phyloP scores from a whole-genome alignment of 1,140 invertebrate species.

The Drosophila albomicans region DNA sequence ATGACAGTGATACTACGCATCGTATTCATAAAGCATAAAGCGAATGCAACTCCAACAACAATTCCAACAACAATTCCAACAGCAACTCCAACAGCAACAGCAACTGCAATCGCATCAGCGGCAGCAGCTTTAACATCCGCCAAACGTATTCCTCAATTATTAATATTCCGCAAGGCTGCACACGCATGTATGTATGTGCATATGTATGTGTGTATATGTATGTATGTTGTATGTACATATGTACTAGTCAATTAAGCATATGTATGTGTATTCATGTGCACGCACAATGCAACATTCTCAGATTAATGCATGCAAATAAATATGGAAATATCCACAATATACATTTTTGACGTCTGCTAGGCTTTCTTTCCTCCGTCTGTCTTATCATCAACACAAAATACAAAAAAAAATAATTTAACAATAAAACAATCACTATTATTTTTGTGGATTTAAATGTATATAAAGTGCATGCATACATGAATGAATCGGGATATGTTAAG shows the following conservation, averaged over 20 bases:
- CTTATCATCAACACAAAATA: constrained; percentile 3
- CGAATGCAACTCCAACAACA: not conserved
- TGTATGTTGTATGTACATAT: not conserved
- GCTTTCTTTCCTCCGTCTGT: not conserved
- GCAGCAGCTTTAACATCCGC: constrained; percentile 24
- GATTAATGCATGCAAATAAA: constrained; percentile 14
- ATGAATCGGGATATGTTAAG: not conserved
- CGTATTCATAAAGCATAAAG: constrained; percentile 22
- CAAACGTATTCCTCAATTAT: constrained; percentile 23
- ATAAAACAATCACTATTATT: not conserved
- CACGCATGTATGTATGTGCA: constrained; percentile 11
- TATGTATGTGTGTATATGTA: not conserved
- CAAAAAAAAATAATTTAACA: too few relatives aligned
- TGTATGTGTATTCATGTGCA: constrained; percentile 17
- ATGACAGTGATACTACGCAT: constrained; percentile 24
- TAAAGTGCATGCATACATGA: constrained; percentile 3
- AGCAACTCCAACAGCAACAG: constrained; percentile 1
- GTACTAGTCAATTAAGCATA: constrained; percentile 15
- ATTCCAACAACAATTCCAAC: constrained; percentile 4
- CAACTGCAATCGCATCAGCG: not conserved
- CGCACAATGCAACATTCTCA: constrained; percentile 3
- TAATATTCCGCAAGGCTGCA: constrained; percentile 37
- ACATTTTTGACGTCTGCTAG: constrained; percentile 11
- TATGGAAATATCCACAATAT: constrained; percentile 5
- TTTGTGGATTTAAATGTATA: not conserved